Evolutionary conservation across 1,140 invertebrate genomes (phyloP), one percentile per base, ranked within the genome.

Genomic region (Oedothorax gibbosus): DNA sequence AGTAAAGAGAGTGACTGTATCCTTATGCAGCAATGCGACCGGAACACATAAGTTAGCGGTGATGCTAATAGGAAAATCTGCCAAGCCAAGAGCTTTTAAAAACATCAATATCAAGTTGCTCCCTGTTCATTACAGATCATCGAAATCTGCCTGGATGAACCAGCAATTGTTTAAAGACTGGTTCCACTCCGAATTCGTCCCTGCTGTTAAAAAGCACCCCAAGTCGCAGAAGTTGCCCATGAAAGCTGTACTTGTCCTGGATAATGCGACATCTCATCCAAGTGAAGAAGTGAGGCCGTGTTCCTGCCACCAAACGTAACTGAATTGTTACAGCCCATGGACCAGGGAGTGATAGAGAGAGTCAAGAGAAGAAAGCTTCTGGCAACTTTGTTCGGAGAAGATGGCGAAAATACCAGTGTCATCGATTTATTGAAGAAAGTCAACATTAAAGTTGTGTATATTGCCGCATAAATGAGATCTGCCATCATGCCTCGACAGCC

Each of bases 141-240:
- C 56, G 56, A 57, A 57, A 57, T 10, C 56, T 10, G 56, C 56
- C 15, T 57, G 56, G 56, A 57, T 57, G 56, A 57, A 57, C 9
- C 56, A 57, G 15, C 79, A 86, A 75, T 76, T 91, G 85, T 91
- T 91, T 87, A 75, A 88, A 77, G 87, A 90, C 65, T 90, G 88
- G 89, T 89, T 90, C 86, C 51, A 71, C 51, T 73, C 81, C 68
- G 56, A 15, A 10, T 57, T 57, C 56, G 15, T 57, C 15, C 56
- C 56, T 9, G 66, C 56, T 64, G 80, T 79, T 20, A 57, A 57
- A 57, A 57, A 15, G 15, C 56, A 57, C 15, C 56, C 15, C 56
- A 57, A 57, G 56, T 57, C 56, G 9, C 56, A 57, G 56, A 57
- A 57, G 56, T 57, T 57, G 56, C 56, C 56, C 9, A 57, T 57